These are phyloP conservation scores for Andrena minutula DNA, from an alignment of 2,888 invertebrate genomes.

Conservation along the genomic window DNA sequence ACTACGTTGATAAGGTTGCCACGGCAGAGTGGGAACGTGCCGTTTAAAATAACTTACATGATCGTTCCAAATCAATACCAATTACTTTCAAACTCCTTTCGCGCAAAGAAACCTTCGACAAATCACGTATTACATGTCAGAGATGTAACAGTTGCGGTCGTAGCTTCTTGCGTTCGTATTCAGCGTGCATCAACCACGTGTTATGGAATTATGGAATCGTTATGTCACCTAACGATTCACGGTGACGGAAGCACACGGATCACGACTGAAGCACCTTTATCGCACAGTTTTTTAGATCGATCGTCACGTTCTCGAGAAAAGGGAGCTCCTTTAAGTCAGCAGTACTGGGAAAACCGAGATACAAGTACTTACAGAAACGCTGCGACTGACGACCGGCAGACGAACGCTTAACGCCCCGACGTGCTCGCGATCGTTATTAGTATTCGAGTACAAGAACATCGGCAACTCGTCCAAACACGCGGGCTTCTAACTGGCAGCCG, in stretches of 20 bases:
- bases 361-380: slow-evolving; percentile 55
- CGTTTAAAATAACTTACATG: no score
- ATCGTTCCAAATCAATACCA: no score
- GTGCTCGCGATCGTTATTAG: slow-evolving; percentile 17
- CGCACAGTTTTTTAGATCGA: background rate
- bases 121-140: background rate
- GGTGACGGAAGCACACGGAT: slow-evolving; percentile 2
- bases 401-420: slow-evolving; percentile 36
- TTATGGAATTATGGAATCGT: slow-evolving; percentile 54
- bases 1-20: no score
- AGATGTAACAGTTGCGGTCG: background rate
- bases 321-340: slow-evolving; percentile 24
- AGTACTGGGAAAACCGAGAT: background rate
- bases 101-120: background rate
- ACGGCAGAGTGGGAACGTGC: no score
- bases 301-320: background rate
- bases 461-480: background rate
- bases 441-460: slow-evolving; percentile 21
- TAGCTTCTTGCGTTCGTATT: background rate
- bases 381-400: slow-evolving; percentile 45
- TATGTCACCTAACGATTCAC: slow-evolving; percentile 23
- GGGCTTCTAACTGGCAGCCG: background rate
- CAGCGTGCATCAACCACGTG: slow-evolving; percentile 53
- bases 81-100: background rate
- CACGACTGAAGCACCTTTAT: slow-evolving; percentile 7